A percentile compares a stretch with the other conserved stretches of the same genome.
phyloP scores from a whole-genome alignment of 2,113 vertebrate genomes.

The Gnathonemus echidnorhynchus region DNA sequence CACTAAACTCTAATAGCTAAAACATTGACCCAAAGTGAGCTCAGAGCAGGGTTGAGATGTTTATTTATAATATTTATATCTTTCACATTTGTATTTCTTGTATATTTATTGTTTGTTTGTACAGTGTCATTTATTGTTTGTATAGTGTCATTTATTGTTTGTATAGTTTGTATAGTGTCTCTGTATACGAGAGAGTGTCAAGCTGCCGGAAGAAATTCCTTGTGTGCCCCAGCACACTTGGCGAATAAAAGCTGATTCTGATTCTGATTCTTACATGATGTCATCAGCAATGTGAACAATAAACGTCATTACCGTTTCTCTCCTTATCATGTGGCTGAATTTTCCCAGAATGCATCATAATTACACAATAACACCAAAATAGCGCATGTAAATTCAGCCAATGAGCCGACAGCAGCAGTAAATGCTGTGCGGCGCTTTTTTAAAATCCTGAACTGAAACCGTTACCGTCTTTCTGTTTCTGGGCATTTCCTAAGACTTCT shows the following conservation, averaged over 20 bases:
- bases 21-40: too few species aligned
- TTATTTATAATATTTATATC: neutral
- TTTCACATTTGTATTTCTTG: too few species aligned
- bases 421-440: neutral
- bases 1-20: too few species aligned
- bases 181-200: too few species aligned
- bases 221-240: too few species aligned
- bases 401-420: neutral
- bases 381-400: neutral
- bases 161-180: too few species aligned
- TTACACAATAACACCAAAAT: neutral
- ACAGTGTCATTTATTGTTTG: too few species aligned
- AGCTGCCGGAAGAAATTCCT: too few species aligned
- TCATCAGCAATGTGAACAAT: neutral
- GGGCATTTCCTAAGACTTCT: neutral
- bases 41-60: neutral
- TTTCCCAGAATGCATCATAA: neutral
- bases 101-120: too few species aligned
- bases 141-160: too few species aligned
- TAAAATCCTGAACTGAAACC: neutral
- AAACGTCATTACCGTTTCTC: neutral
- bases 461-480: neutral
- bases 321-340: neutral
- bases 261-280: neutral
- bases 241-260: too few species aligned